Base-by-base conservation (phyloP, 1,140 invertebrate species). In the Ctenoplectra terminalis region DNA sequence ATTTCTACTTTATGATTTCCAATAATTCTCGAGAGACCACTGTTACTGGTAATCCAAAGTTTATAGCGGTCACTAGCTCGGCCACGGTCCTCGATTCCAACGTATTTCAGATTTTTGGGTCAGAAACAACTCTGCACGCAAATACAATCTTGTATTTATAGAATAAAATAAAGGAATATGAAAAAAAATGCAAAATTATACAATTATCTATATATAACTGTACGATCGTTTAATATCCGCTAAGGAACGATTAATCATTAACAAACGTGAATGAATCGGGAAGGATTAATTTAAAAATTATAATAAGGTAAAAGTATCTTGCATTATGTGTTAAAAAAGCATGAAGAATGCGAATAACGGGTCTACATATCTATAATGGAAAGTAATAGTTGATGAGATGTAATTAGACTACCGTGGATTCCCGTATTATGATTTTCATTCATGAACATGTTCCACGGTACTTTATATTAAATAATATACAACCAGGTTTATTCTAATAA, bases 311-410 rank as follows among this genome's bases (percentile, higher is more conserved):
- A 66, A 66, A 66, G 63, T 43, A 34, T 34, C 11, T 20, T 31
- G 17, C 23, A 11, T 66, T 76, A 46, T 60, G 29, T 50, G 31
- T 34, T 78, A 50, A 78, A 23, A n/a, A 70, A 66, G 50, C 34
- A 66, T 2, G 31, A 48, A 46, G 9, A 70, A 31, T 9, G 48
- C 7, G 20, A 54, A 26, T 40, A 50, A n/a, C 20, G 52, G 8
- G 31, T 0, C 7, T 31, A 23, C 3, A 23, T 7, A 0, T 64
- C 11, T 56, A 20, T 26, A 40, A 13, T 66, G 34, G 61, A 67
- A 76, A 76, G 48, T 67, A 67, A 66, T 43, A n/a, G 20, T 50
- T 1, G 11, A 43, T 5, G 34, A 54, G 48, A 66, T 69, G 13
- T 56, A 77, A 77, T 67, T 69, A 34, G 63, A 56, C 37, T 13